Conservation (phyloP, 2,113 vertebrate genomes). For the Tenebrosternarchus preto region DNA sequence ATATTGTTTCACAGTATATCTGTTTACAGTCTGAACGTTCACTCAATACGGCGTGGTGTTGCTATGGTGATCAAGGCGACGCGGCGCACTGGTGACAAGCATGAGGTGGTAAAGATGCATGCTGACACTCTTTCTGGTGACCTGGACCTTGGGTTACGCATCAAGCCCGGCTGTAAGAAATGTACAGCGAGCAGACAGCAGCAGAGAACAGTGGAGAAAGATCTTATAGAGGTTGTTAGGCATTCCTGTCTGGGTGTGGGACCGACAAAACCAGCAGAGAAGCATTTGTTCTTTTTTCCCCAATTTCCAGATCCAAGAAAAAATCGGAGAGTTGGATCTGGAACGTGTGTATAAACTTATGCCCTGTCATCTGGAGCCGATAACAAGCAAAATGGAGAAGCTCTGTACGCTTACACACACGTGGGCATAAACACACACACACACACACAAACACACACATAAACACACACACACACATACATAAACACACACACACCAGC, state of each 20-base stretch:
- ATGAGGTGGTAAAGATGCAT: background rate
- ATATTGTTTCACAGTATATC: slow-evolving; percentile 11
- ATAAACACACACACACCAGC: background rate
- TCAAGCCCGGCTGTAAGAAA: slow-evolving; percentile 1
- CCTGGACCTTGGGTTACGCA: background rate
- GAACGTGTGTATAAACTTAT: slow-evolving; percentile 49
- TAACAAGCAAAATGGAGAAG: background rate
- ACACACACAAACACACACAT: background rate
- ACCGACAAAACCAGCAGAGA: background rate
- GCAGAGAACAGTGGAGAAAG: slow-evolving; percentile 29
- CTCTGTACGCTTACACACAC: slow-evolving; percentile 32
- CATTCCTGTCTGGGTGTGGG: background rate
- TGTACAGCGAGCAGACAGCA: background rate
- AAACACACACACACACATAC: background rate
- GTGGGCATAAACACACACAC: background rate
- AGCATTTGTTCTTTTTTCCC: background rate
- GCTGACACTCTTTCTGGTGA: background rate
- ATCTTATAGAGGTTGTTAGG: slow-evolving; percentile 42
- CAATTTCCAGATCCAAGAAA: slow-evolving; percentile 52
- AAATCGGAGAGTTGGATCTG: slow-evolving; percentile 51
- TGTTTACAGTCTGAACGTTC: slow-evolving; percentile 58
- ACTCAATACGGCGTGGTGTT: slow-evolving; percentile 43
- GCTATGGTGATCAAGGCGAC: slow-evolving; percentile 47
- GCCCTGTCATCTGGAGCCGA: slow-evolving; percentile 32
- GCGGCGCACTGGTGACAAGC: background rate